Evolutionary conservation across 1,140 invertebrate genomes (phyloP).

Genomic region (Anoplophora glabripennis): DNA sequence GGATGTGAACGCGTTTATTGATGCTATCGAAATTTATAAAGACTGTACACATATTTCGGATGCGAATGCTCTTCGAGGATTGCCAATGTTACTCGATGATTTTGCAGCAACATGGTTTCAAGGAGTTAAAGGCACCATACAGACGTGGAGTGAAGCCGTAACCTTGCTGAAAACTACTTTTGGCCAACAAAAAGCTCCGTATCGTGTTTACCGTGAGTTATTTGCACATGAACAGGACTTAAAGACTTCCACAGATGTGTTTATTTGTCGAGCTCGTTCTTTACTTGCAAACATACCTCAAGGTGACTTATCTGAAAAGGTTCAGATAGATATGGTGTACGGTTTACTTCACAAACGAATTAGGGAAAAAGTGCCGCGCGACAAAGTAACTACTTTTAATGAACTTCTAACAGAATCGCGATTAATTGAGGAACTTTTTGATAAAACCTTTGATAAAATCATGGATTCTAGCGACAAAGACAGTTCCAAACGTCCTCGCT

Average conservation of each 20-base stretch:
- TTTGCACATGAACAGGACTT: background rate
- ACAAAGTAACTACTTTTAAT: slow-evolving; percentile 1
- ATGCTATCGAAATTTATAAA: slow-evolving; percentile 10
- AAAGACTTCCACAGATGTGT: background rate
- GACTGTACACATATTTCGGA: slow-evolving; percentile 7
- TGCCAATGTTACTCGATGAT: slow-evolving; percentile 4
- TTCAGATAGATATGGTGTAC: background rate
- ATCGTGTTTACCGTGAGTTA: background rate
- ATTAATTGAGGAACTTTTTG: background rate
- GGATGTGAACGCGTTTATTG: slow-evolving; percentile 11
- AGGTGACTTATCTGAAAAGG: background rate
- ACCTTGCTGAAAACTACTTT: background rate
- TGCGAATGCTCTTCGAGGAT: slow-evolving; percentile 3
- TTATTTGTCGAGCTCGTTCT: background rate
- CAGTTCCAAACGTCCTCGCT: background rate
- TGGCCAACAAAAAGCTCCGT: background rate
- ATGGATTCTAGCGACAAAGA: no score
- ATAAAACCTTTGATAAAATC: background rate
- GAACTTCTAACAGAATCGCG: background rate
- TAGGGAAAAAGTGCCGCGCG: background rate
- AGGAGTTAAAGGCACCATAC: slow-evolving; percentile 10
- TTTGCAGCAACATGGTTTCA: slow-evolving; percentile 18
- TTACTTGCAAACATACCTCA: background rate
- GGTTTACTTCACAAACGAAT: background rate
- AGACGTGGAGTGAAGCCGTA: slow-evolving; percentile 3